Evolutionary conservation across 23 tunicate genomes (phyloP).

Genomic region (Botrylloides violaceus): DNA sequence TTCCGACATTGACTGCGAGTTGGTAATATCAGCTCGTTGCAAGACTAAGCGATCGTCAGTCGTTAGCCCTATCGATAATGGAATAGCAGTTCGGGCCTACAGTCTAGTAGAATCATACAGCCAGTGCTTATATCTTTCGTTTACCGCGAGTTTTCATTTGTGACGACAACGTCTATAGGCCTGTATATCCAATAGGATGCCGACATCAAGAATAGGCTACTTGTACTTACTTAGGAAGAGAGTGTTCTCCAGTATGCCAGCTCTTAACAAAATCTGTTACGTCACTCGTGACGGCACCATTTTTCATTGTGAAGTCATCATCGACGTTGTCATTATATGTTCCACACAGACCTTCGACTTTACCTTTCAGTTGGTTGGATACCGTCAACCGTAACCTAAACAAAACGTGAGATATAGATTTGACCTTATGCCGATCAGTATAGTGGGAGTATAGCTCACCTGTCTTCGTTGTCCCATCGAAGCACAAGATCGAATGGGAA

Average conservation of each 20-base stretch:
- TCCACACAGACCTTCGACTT: slow-evolving; percentile 71
- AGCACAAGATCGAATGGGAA: slow-evolving; percentile 32
- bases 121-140: no score
- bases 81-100: no score
- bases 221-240: slow-evolving; percentile 23
- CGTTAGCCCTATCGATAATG: no score
- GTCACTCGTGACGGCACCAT: slow-evolving; percentile 12
- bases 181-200: no score
- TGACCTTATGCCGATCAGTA: no score
- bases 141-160: no score
- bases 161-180: no score
- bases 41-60: no score
- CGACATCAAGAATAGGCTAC: neutral
- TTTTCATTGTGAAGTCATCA: slow-evolving; percentile 38
- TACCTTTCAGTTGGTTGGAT: slow-evolving; percentile 28
- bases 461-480: slow-evolving; percentile 58
- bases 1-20: no score
- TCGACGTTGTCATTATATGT: slow-evolving; percentile 31
- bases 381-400: slow-evolving; percentile 40
- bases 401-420: neutral
- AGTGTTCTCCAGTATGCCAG: slow-evolving; percentile 29
- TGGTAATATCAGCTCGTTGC: no score
- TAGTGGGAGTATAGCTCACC: no score
- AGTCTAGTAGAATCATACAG: no score
- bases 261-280: slow-evolving; percentile 22